Evolutionary conservation across 2,888 invertebrate genomes (phyloP).

Genomic region (Drosophila paranaensis): DNA sequence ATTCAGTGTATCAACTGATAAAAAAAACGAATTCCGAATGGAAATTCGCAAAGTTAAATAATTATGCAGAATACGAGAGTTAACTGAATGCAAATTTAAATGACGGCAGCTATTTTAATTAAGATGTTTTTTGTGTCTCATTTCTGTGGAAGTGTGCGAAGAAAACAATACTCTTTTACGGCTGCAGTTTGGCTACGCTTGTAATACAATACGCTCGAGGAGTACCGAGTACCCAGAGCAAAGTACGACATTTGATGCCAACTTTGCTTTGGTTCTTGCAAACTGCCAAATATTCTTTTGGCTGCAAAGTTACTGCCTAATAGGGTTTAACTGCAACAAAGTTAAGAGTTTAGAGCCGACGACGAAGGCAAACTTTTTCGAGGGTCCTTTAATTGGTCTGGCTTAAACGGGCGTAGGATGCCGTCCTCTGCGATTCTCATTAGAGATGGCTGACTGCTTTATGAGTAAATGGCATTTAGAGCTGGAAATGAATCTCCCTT

Average conservation of each 20-base stretch:
- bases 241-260: conserved; percentile 38
- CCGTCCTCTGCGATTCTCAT: not conserved
- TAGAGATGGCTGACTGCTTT: not conserved
- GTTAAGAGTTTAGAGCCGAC: conserved; percentile 45
- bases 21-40: conserved; percentile 27
- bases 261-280: conserved; percentile 28
- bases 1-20: conserved; percentile 31
- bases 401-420: not conserved
- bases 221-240: not conserved
- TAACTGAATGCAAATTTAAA: conserved; percentile 36
- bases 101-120: conserved; percentile 43
- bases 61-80: conserved; percentile 23
- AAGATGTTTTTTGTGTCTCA: conserved; percentile 32
- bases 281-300: conserved; percentile 27
- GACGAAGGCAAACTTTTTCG: conserved; percentile 21
- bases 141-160: conserved; percentile 7
- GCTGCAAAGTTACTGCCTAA: conserved; percentile 46
- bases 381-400: conserved; percentile 30
- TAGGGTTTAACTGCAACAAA: conserved; percentile 49
- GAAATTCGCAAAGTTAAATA: conserved; percentile 44
- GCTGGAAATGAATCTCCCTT: not conserved
- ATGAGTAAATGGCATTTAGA: not conserved
- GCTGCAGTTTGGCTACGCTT: conserved; percentile 2
- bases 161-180: conserved; percentile 15
- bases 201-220: conserved; percentile 16